These are phyloP conservation scores for Toxotes lorentzi DNA, from an alignment of 2,797 vertebrate genomes.

Conservation along the genomic window DNA sequence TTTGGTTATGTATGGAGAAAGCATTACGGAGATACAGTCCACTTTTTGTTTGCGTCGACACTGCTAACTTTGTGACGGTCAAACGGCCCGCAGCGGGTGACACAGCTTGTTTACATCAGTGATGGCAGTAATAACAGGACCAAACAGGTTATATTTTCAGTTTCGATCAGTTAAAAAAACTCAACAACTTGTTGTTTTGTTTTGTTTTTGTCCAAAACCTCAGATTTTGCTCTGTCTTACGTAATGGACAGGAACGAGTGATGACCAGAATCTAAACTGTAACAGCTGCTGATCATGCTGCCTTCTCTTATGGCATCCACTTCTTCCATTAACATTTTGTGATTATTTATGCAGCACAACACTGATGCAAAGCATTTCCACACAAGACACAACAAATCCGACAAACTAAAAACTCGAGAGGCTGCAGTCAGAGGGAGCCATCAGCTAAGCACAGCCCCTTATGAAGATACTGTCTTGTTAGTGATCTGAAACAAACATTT, in stretches of 20 bases:
- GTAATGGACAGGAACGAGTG: background rate
- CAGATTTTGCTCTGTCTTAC: background rate
- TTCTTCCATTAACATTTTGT: slow-evolving; percentile 7
- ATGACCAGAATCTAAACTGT: background rate
- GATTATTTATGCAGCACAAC: slow-evolving; percentile 44
- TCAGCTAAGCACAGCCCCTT: background rate
- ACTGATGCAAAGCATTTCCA: slow-evolving; percentile 13
- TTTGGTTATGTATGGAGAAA: slow-evolving; percentile 4
- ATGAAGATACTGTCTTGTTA: slow-evolving; percentile 12
- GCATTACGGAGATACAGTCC: background rate
- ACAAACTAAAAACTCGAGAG: slow-evolving; percentile 1
- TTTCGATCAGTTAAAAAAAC: background rate
- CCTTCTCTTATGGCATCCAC: background rate
- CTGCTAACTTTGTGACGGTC: background rate
- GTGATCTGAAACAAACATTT: slow-evolving; percentile 42
- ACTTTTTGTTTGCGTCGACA: slow-evolving; percentile 6
- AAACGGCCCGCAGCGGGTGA: slow-evolving; percentile 1
- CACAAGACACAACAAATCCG: slow-evolving; percentile 2
- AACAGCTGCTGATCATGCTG: background rate
- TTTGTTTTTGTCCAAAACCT: no score
- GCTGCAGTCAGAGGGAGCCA: slow-evolving; percentile 1
- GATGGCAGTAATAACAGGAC: background rate
- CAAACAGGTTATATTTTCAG: background rate
- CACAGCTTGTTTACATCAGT: background rate
- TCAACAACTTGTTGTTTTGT: background rate